phyloP scores from a whole-genome alignment of 2,113 vertebrate genomes.

The Oophaga pumilio region DNA sequence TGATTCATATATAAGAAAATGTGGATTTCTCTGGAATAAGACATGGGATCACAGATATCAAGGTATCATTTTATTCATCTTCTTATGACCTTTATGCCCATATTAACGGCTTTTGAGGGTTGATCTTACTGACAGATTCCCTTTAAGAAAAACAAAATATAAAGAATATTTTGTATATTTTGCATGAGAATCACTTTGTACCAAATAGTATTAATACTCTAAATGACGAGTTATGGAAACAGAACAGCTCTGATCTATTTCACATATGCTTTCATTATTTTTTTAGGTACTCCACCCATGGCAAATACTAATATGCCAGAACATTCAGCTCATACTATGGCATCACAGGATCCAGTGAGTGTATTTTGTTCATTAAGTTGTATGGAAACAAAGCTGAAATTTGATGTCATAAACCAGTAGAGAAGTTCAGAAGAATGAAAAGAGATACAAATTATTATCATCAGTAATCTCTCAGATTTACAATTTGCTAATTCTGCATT shows the following conservation, averaged over 20 bases:
- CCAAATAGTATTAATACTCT: neutral
- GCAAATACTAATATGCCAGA: neutral
- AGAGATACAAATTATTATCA: too few species aligned
- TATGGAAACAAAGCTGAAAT: neutral
- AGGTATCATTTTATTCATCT: too few species aligned
- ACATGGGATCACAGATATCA: too few species aligned
- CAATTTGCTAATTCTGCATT: too few species aligned
- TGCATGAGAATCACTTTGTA: neutral
- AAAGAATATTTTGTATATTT: neutral
- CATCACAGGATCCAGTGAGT: neutral
- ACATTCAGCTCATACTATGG: neutral
- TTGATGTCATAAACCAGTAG: too few species aligned
- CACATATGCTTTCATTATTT: neutral
- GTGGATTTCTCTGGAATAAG: too few species aligned
- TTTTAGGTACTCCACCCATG: neutral
- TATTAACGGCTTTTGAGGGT: too few species aligned
- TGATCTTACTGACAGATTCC: too few species aligned
- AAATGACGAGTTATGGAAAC: neutral
- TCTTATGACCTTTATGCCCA: too few species aligned
- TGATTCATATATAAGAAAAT: too few species aligned
- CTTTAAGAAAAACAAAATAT: neutral
- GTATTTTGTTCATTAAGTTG: neutral
- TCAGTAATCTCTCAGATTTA: too few species aligned
- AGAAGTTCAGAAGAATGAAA: too few species aligned
- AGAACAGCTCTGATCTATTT: neutral